These are phyloP conservation scores for Sarcophaga rosellei DNA, from an alignment of 2,888 invertebrate species.

Conservation along the genomic window DNA sequence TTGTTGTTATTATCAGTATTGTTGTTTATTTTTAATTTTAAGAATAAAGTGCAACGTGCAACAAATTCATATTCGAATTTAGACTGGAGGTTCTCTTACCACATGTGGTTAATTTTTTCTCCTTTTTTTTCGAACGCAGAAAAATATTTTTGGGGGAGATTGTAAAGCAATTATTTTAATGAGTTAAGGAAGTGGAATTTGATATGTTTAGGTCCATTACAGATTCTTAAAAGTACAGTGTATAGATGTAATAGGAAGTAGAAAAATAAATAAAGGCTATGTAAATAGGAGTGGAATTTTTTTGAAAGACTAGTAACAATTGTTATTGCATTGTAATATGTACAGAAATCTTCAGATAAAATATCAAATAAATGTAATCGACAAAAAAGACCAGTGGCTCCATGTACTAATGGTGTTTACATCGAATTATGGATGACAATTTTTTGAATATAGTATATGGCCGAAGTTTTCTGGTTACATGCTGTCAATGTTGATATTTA, in stretches of 20 bases:
- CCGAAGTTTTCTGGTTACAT: too few relatives aligned
- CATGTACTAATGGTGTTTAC: too few relatives aligned
- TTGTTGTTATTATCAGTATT: constrained; percentile 10
- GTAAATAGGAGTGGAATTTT: too few relatives aligned
- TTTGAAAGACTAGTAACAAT: too few relatives aligned
- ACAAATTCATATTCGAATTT: constrained; percentile 34
- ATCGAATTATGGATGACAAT: too few relatives aligned
- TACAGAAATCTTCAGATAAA: too few relatives aligned
- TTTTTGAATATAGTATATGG: too few relatives aligned
- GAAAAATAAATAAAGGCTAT: neutral
- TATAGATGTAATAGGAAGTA: neutral
- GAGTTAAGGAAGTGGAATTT: constrained; percentile 4
- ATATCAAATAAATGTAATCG: too few relatives aligned
- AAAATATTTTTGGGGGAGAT: constrained; percentile 20
- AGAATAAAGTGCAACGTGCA: constrained; percentile 40
- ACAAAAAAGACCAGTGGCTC: too few relatives aligned
- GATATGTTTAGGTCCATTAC: neutral
- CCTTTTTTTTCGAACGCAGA: neutral
- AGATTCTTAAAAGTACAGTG: too few relatives aligned
- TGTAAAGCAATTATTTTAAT: constrained; percentile 14
- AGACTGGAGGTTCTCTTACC: constrained; percentile 14
- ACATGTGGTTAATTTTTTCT: neutral
- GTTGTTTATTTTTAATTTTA: constrained; percentile 11
- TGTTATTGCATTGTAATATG: too few relatives aligned
- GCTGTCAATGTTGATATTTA: too few relatives aligned